Evolutionary conservation across 2,888 invertebrate genomes (phyloP), one percentile per base, ranked within the genome.

Genomic region (Apoda limacodes): DNA sequence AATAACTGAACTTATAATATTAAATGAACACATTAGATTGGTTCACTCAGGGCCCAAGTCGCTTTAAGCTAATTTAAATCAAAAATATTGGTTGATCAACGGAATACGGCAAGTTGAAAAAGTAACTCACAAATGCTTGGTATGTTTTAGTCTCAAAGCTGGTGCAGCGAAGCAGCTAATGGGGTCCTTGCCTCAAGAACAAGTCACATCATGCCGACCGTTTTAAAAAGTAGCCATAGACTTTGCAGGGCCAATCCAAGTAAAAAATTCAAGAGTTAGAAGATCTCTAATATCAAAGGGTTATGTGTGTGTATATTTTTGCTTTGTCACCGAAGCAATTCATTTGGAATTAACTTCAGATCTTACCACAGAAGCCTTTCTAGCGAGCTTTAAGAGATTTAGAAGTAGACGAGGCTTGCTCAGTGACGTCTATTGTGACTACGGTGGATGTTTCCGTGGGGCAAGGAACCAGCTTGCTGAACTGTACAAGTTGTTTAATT

Each of bases 241-340:
- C n/a, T 21, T 38, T 6, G 38, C 28, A 1, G 41, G 36, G 15
- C 34, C 38, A 0, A 38, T 38, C 17, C 13, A 23, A 1, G 27
- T 47, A 5, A 34, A 41, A 13, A 36, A 39, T 4, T 22, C 30
- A 6, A 13, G 5, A 10, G 25, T 39, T 6, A 17, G 47, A n/a
- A 45, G 47, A 12, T 30, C 34, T 1, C 34, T 37, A 22, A 34
- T 34, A 1, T 30, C 19, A 2, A 53, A 55, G 30, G 39, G 39
- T 5, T 52, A 50, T 31, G 32, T 55, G n/a, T 37, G 38, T 2
- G 4, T 35, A 2, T 40, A 37, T 35, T 40, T 54, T 2, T 55
- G 52, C 32, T 42, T 41, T 30, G 25, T 41, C 2, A 47, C 48
- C 2, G 34, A 33, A 22, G 46, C 45, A 6, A 42, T 50, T 9